Percentiles rank a stretch among this genome's conserved stretches.
Conservation (phyloP, 2,113 vertebrate genomes). For the Charadrius vociferus region DNA sequence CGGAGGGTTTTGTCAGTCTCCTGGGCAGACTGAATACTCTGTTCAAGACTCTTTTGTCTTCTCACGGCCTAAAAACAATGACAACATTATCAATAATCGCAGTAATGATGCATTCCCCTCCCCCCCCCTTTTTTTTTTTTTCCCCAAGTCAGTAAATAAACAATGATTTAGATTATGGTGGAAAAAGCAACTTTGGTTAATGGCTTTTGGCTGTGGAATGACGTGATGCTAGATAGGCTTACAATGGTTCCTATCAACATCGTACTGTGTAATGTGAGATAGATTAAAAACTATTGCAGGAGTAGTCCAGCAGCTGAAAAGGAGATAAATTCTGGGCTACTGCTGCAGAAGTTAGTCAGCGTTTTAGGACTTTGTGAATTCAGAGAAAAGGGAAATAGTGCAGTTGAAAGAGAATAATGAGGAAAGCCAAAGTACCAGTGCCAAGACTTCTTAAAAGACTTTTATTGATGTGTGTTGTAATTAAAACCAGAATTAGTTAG, state of each 20-base stretch:
- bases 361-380: not conserved
- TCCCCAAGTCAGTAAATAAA: not conserved
- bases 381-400: not conserved
- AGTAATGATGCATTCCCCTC: not conserved
- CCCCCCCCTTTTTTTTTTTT: not conserved
- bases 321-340: not conserved
- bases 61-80: constrained; percentile 80
- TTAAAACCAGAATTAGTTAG: constrained; percentile 48
- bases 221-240: not conserved
- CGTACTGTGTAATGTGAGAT: not conserved
- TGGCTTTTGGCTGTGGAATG: not conserved
- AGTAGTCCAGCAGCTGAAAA: not conserved
- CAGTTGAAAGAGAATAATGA: not conserved
- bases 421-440: not conserved
- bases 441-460: constrained; percentile 7
- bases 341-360: not conserved
- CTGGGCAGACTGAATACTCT: constrained; percentile 87
- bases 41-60: constrained; percentile 89
- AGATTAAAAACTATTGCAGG: not conserved
- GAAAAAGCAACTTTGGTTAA: not conserved
- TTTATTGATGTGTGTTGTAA: constrained; percentile 50
- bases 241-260: not conserved
- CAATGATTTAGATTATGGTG: not conserved
- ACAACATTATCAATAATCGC: constrained; percentile 12
- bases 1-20: constrained; percentile 90